Evolutionary conservation across 1,140 invertebrate species (phyloP), one percentile per base, ranked within the genome.

Genomic region (Macrobrachium nipponense): DNA sequence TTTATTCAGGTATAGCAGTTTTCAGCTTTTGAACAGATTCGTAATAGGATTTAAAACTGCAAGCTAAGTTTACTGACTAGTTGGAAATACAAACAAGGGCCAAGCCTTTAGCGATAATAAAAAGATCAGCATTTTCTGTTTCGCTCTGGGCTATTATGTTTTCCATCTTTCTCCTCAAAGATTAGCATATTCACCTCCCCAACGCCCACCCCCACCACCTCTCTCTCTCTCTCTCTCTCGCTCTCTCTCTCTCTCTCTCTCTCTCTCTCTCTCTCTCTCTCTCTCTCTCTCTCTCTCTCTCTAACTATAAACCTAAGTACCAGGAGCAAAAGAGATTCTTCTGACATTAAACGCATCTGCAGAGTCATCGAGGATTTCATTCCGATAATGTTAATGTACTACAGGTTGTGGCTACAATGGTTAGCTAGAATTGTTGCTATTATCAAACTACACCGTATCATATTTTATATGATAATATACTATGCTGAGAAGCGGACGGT

Each of bases 221-320:
- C 15, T 60, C n/a, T 27, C 51, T 61, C 20, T 79, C 18, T 61
- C 20, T 23, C 20, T 79, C 44, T 79, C 17, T 61, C 15, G 60
- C 59, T n/a, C n/a, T 78, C n/a, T 58, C 58, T 59, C n/a, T 20
- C n/a, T 78, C 43, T 61, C n/a, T 78, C 76, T 78, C 77, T 23
- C 36, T 61, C 77, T 76, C 27, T 51, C 44, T 51, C 44, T 27
- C 43, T 77, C 20, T 51, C 59, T 60, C 58, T 27, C 17, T 58
- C n/a, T 77, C n/a, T 51, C 59, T 44, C 17, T 77, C 15, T 17
- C 23, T 77, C 23, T 23, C 36, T 51, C 44, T 77, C 23, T 58
- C 44, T 23, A 18, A 15, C 7, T 0, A 43, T 2, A 12, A 18
- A 36, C 51, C 20, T 23, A 17, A 18, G 51, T 20, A 72, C 27